These are phyloP conservation scores for Buteo buteo DNA, from an alignment of 2,113 vertebrate species.

Conservation along the genomic window DNA sequence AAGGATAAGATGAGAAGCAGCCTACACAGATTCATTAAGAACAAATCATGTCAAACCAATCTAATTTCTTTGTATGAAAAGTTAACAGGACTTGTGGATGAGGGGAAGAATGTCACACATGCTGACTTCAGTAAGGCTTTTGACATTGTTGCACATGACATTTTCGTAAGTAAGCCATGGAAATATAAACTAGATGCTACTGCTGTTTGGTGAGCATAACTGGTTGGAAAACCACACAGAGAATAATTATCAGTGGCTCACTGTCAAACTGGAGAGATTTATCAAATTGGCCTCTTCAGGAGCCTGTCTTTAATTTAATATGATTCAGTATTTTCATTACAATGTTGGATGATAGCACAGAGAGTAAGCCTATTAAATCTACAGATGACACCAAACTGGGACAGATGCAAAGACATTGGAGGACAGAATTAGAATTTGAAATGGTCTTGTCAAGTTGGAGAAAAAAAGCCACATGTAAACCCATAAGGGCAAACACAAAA, in stretches of 20 bases:
- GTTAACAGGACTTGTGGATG: neutral
- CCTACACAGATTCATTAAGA: neutral
- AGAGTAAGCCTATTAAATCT: constrained; percentile 26
- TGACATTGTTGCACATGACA: neutral
- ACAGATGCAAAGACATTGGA: neutral
- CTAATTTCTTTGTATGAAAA: neutral
- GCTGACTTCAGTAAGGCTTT: constrained; percentile 2
- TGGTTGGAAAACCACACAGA: neutral
- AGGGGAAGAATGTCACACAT: neutral
- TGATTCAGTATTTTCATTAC: constrained; percentile 33
- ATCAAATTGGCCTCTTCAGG: constrained; percentile 39
- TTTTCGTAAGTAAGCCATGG: neutral
- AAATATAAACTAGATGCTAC: neutral
- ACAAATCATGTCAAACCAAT: neutral
- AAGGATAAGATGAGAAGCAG: neutral
- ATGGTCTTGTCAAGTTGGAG: neutral
- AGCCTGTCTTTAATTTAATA: constrained; percentile 32
- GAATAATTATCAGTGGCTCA: constrained; percentile 11
- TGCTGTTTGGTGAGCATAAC: neutral
- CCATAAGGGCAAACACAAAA: neutral
- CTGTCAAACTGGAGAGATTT: constrained; percentile 32
- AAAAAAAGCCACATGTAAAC: neutral
- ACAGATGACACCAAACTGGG: neutral
- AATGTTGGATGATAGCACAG: neutral
- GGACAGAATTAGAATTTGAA: neutral